A percentile compares a stretch with the other conserved stretches of the same genome.
Evolutionary conservation across 2,888 invertebrate genomes (phyloP).

Genomic region (Sycophila texana): DNA sequence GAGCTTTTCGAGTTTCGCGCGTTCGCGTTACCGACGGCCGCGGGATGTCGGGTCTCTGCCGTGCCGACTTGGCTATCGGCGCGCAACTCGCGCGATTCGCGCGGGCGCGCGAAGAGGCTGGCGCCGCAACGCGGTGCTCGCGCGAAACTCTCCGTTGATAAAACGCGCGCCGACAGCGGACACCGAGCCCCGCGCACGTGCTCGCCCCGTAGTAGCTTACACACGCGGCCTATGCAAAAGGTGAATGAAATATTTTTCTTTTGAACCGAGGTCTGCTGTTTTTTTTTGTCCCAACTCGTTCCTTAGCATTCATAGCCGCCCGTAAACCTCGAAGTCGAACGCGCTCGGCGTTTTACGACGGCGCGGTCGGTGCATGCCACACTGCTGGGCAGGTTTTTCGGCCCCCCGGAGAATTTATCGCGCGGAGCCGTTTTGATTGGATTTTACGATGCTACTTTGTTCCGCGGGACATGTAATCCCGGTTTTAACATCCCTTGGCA

Average conservation of each 20-base stretch:
- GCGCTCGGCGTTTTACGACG: neutral
- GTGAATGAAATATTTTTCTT: neutral
- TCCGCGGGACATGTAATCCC: neutral
- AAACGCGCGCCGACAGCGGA: neutral
- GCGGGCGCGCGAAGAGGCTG: conserved; percentile 65
- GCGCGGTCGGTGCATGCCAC: too few relatives aligned
- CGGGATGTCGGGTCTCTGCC: conserved; percentile 63
- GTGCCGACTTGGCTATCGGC: conserved; percentile 66
- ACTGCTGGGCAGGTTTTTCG: neutral
- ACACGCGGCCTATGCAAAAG: neutral
- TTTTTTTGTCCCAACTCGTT: neutral
- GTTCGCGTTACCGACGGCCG: conserved; percentile 55
- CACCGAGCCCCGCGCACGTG: conserved; percentile 44
- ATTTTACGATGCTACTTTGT: conserved; percentile 10
- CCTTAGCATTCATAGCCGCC: neutral
- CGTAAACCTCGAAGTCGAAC: neutral
- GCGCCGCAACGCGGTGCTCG: conserved; percentile 66
- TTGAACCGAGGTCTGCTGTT: neutral
- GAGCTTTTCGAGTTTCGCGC: conserved; percentile 36
- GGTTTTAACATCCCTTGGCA: neutral
- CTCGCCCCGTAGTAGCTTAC: neutral
- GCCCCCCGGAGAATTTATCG: neutral
- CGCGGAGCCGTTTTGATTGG: conserved; percentile 11
- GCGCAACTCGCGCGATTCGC: conserved; percentile 62
- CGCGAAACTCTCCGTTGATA: conserved; percentile 46